Base-by-base conservation (phyloP, 2,113 vertebrate species). In the Pluvialis apricaria region DNA sequence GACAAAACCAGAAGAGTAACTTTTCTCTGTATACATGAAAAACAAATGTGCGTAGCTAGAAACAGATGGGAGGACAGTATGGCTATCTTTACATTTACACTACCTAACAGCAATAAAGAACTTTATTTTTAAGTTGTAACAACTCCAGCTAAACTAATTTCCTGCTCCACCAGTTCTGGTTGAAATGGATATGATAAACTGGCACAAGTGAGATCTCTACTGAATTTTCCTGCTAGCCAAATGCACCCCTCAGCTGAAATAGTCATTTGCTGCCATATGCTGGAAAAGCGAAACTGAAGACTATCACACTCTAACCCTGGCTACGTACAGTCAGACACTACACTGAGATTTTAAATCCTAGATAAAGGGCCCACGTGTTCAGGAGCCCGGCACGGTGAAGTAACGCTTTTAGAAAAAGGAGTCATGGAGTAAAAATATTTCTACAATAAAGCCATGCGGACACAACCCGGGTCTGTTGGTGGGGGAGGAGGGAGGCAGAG, bases 341-440 rank as follows among this genome's bases (percentile, higher is more conserved):
- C 26, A 25, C 16, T 6, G 4, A 71, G 16, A 75, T 54, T 82
- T 92, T 32, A 78, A 87, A 90, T 19, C 22, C 65, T 18, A 49
- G 20, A 42, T 32, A 69, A 77, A 76, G 4, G 29, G 69, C 8
- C 52, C 38, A 73, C 10, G 4, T 25, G 55, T 45, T 44, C 4
- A 4, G 52, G 17, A 90, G 29, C 17, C n/a, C 1, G 0, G 10
- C 17, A 36, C 0, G 40, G 5, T 15, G 36, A 82, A 82, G 10
- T 16, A 51, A 68, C 13, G 6, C 26, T 60, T 75, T 51, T 5
- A 52, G 20, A 73, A 49, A 13, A 19, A 4, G 26, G 18, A 70
- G 5, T 51, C 8, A 52, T 0, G 2, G 65, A 90, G 82, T 52
- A 52, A 45, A 93, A 69, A 19, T 17, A 42, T 18, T 75, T 64